Percentiles rank a stretch among this genome's conserved stretches.
Conservation (phyloP, 2,888 invertebrate species). For the Mimachlamys varia region DNA sequence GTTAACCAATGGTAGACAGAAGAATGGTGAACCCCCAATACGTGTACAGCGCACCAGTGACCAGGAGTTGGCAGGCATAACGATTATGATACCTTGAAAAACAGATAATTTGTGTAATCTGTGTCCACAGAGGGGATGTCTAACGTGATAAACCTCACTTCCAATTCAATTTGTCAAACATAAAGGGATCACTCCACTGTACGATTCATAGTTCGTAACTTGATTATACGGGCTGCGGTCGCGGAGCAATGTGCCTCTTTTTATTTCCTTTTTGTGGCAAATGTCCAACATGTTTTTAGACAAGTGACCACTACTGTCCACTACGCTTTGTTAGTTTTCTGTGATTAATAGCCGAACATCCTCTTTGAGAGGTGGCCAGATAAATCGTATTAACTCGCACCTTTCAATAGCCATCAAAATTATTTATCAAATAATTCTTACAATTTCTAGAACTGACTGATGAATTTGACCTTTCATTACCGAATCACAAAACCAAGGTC, state of each 20-base stretch:
- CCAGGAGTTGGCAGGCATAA: not conserved
- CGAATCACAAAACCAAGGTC: not conserved
- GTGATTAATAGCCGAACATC: constrained; percentile 14
- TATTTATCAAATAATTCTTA: constrained; percentile 28
- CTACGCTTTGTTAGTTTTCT: constrained; percentile 1
- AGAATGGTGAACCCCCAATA: no score
- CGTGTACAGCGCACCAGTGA: not conserved
- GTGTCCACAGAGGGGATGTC: not conserved
- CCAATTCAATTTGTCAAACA: constrained; percentile 34
- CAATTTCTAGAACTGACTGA: constrained; percentile 4
- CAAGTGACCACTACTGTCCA: constrained; percentile 12
- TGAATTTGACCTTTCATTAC: constrained; percentile 28
- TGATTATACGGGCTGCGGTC: constrained; percentile 9
- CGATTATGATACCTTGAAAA: constrained; percentile 31
- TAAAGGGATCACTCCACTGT: constrained; percentile 13
- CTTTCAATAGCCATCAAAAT: constrained; percentile 25
- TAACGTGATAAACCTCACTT: constrained; percentile 24
- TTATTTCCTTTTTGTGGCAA: constrained; percentile 36
- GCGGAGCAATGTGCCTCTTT: constrained; percentile 13
- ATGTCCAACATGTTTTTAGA: constrained; percentile 34
- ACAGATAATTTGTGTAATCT: constrained; percentile 36
- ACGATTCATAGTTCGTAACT: not conserved
- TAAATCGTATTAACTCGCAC: not conserved
- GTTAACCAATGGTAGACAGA: not conserved
- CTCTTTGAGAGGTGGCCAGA: not conserved